These are phyloP conservation scores for Alviniconcha marisindica DNA, from an alignment of 1,140 invertebrate species.

Conservation along the genomic window DNA sequence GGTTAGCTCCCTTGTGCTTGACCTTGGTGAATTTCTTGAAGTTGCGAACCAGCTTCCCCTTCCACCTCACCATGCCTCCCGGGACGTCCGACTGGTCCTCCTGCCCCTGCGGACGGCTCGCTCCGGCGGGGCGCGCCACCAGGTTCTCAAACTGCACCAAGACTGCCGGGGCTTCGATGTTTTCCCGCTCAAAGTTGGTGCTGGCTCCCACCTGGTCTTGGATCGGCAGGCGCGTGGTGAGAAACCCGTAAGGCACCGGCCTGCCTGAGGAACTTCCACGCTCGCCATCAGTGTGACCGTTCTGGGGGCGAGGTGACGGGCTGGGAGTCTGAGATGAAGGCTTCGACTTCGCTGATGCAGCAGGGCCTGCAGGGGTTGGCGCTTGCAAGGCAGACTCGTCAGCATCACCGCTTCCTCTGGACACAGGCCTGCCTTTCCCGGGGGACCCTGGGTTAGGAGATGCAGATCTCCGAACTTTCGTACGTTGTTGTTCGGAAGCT, in stretches of 20 bases:
- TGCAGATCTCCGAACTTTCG: no score
- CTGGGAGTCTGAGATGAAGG: background rate
- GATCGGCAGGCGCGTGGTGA: slow-evolving; percentile 11
- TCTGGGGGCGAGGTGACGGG: background rate
- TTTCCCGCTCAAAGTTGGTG: slow-evolving; percentile 1
- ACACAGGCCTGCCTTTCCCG: no score
- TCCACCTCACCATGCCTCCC: slow-evolving; percentile 53
- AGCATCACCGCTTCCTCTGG: no score
- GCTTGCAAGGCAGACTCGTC: no score
- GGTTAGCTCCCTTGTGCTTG: slow-evolving; percentile 44
- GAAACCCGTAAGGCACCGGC: background rate
- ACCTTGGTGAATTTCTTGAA: slow-evolving; percentile 65
- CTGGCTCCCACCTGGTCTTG: background rate
- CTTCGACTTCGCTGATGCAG: no score
- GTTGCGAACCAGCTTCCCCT: slow-evolving; percentile 57
- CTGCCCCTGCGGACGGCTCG: background rate
- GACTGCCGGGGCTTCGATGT: slow-evolving; percentile 2
- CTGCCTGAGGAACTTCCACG: no score
- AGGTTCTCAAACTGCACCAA: slow-evolving; percentile 18
- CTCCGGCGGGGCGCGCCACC: background rate
- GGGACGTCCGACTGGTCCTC: slow-evolving; percentile 18
- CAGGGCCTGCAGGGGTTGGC: no score
- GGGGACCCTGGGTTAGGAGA: no score
- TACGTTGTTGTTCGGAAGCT: no score
- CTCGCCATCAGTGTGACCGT: background rate